Conservation (phyloP, 2,888 invertebrate species). For the Gandaritis pyraliata region DNA sequence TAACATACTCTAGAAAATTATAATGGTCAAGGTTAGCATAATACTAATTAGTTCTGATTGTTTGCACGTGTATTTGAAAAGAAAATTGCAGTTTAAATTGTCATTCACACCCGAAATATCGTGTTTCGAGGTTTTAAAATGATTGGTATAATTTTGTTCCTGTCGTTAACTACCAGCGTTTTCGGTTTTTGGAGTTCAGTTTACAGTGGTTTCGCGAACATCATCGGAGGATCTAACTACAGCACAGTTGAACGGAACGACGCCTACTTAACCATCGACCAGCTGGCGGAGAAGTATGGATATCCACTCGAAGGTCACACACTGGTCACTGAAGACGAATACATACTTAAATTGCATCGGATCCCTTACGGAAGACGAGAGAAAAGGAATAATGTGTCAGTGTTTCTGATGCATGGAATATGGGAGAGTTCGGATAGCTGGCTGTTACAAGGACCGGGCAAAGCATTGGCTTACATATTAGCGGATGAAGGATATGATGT, state of each 20-base stretch:
- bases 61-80: slow-evolving; percentile 6
- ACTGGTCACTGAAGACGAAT: slow-evolving; percentile 65
- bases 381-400: slow-evolving; percentile 60
- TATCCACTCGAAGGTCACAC: slow-evolving; percentile 61
- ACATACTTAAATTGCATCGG: slow-evolving; percentile 64
- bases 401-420: slow-evolving; percentile 92
- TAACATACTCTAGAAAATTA: slow-evolving; percentile 20
- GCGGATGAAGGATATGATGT: slow-evolving; percentile 88
- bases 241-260: slow-evolving; percentile 48
- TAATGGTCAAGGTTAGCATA: slow-evolving; percentile 23
- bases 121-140: slow-evolving; percentile 31
- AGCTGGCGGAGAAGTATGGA: slow-evolving; percentile 57
- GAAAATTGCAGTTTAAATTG: slow-evolving; percentile 8
- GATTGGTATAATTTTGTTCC: slow-evolving; percentile 26
- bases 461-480: slow-evolving; percentile 86
- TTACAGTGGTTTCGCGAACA: slow-evolving; percentile 29
- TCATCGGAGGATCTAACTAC: slow-evolving; percentile 16
- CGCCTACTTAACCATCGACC: slow-evolving; percentile 54
- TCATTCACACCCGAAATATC: slow-evolving; percentile 8
- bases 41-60: slow-evolving; percentile 10
- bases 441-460: slow-evolving; percentile 84
- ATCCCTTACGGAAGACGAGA: slow-evolving; percentile 47
- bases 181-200: slow-evolving; percentile 36
- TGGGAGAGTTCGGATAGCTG: slow-evolving; percentile 70
- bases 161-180: slow-evolving; percentile 31